phyloP scores from a whole-genome alignment of 2,888 invertebrate species.

The Agonopterix heracliana region DNA sequence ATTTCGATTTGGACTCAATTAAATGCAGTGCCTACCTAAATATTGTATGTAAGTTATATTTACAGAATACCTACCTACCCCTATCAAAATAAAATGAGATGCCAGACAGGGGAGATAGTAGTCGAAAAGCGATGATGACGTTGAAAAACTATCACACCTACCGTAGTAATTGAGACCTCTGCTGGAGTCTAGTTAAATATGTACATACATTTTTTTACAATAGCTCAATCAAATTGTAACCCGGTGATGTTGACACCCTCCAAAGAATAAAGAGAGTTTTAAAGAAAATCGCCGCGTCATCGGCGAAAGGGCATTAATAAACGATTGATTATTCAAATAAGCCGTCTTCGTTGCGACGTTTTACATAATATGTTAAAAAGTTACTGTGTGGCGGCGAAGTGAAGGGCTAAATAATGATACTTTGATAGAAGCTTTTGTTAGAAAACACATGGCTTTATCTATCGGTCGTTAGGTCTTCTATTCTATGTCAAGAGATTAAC shows the following conservation, averaged over 20 bases:
- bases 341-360: conserved; percentile 26
- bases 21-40: too few relatives aligned
- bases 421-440: conserved; percentile 29
- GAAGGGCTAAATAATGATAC: conserved; percentile 23
- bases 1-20: too few relatives aligned
- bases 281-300: conserved; percentile 58
- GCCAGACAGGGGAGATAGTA: too few relatives aligned
- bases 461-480: too few relatives aligned
- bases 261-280: conserved; percentile 31
- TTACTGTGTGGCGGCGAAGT: conserved; percentile 25
- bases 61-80: too few relatives aligned
- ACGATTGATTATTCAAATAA: conserved; percentile 66
- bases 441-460: too few relatives aligned
- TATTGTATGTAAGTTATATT: too few relatives aligned
- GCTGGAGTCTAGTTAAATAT: neutral
- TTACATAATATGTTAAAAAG: conserved; percentile 16
- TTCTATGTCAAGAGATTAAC: too few relatives aligned
- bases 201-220: conserved; percentile 32
- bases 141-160: too few relatives aligned
- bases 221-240: conserved; percentile 52
- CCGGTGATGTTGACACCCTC: conserved; percentile 29
- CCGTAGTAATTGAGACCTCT: too few relatives aligned
- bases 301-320: conserved; percentile 47
- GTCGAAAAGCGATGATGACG: too few relatives aligned
- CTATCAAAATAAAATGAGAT: too few relatives aligned